Evolutionary conservation across 2,888 invertebrate genomes (phyloP), one percentile per base, ranked within the genome.

Genomic region (Tridacna gigas): DNA sequence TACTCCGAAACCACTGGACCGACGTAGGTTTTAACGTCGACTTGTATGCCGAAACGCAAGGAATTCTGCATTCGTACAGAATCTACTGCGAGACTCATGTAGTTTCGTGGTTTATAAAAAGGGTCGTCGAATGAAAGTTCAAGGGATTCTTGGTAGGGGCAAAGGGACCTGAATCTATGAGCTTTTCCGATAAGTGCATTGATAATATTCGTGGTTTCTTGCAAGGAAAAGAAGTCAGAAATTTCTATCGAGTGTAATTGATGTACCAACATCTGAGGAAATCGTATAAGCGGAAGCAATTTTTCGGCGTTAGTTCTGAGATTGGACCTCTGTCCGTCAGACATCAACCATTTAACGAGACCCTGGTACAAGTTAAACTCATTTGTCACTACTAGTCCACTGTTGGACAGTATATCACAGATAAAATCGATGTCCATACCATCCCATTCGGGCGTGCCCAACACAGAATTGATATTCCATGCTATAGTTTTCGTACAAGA

Each of bases 21-120:
- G 7, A 92, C 91, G 79, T 93, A 92, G n/a, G 93, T 94, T 48
- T 91, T 90, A 0, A 94, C 94, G 83, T 95, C 95, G 2, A 94
- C 94, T 83, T 94, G 94, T 47, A 94, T 93, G 7, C 94, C 94
- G 86, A 94, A 95, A 25, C 95, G 88, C 20, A 94, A 84, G 0
- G 94, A 93, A 84, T 94, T 95, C 88, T 94, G 94, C 91, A 95
- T 94, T 18, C 93, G 91, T 0, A 95, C 94, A 0, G 91, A 93
- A 86, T 95, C 94, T 9, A 95, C 95, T 0, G 91, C 90, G 37
- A 94, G 84, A 61, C 93, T 92, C 28, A 91, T 87, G 90, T 94
- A 95, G 88, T 95, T 94, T 63, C 95, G 88, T 0, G 95, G 94
- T 75, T 90, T 80, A 88, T 93, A 95, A 88, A 92, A 94, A 2